phyloP scores from a whole-genome alignment of 2,888 invertebrate genomes.

The Caenorhabditis afra region DNA sequence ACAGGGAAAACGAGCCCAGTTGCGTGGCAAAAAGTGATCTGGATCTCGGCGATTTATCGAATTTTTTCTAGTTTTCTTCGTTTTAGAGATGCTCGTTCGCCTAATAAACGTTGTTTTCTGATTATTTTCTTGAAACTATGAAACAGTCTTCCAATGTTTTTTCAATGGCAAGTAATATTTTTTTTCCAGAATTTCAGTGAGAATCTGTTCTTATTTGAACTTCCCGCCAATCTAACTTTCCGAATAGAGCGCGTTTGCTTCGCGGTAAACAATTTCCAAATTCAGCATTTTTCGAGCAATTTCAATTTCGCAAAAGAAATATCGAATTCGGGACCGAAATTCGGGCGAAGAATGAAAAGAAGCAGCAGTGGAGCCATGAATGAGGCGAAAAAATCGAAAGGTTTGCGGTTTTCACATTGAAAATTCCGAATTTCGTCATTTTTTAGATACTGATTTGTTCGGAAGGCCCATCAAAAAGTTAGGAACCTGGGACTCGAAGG shows the following conservation, averaged over 20 bases:
- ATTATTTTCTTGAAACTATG: neutral
- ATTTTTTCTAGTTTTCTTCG: constrained; percentile 10
- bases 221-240: too few relatives aligned
- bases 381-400: constrained; percentile 39
- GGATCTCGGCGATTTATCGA: constrained; percentile 12
- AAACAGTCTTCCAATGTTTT: neutral
- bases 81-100: constrained; percentile 8
- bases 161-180: too few relatives aligned
- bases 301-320: too few relatives aligned
- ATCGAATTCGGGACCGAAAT: too few relatives aligned
- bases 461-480: constrained; percentile 50
- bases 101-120: too few relatives aligned
- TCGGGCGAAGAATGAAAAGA: constrained; percentile 36
- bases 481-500: constrained; percentile 46
- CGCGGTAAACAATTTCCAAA: neutral
- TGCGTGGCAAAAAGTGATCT: constrained; percentile 71
- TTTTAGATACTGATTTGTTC: constrained; percentile 50
- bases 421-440: neutral
- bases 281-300: neutral
- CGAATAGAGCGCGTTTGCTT: too few relatives aligned
- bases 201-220: too few relatives aligned
- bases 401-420: constrained; percentile 7
- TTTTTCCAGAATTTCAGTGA: too few relatives aligned
- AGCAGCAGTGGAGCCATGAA: constrained; percentile 19
- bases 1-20: constrained; percentile 77